These are phyloP conservation scores for Rhynchotus rufescens DNA, from an alignment of 2,797 vertebrate species.

Conservation along the genomic window DNA sequence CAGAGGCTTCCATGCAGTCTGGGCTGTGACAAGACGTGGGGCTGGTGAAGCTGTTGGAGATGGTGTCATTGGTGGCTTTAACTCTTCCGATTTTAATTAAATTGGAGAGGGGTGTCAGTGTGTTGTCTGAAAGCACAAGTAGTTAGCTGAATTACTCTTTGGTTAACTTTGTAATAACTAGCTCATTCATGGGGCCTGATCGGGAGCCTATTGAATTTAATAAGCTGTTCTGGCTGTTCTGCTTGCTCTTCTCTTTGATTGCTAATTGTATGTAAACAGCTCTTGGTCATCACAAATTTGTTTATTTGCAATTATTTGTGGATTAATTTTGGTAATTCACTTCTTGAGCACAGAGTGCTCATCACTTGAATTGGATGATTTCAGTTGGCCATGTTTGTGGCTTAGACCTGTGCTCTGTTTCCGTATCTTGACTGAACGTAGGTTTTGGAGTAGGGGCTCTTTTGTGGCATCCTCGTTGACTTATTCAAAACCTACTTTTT, in stretches of 20 bases:
- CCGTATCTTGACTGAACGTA: not conserved
- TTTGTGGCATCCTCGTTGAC: not conserved
- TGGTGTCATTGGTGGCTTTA: too few species aligned
- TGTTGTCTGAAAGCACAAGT: not conserved
- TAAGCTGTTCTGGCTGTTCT: not conserved
- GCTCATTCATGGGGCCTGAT: not conserved
- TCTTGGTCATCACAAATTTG: slow-evolving; percentile 25
- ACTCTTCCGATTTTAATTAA: not conserved
- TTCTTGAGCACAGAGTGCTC: not conserved
- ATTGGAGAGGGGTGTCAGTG: not conserved
- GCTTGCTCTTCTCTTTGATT: not conserved
- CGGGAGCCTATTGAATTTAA: not conserved
- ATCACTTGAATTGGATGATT: not conserved
- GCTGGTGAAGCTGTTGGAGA: not conserved
- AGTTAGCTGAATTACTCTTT: not conserved
- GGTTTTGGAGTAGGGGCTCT: not conserved
- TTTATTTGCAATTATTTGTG: slow-evolving; percentile 31
- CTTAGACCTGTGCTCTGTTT: rapidly evolving
- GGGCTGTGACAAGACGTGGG: not conserved
- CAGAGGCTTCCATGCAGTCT: too few species aligned
- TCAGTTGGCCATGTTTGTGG: not conserved
- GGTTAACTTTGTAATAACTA: not conserved
- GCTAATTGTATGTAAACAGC: slow-evolving; percentile 46
- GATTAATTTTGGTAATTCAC: not conserved
- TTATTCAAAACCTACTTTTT: not conserved